Conservation (phyloP, 2,113 vertebrate genomes). For the Rana temporaria region DNA sequence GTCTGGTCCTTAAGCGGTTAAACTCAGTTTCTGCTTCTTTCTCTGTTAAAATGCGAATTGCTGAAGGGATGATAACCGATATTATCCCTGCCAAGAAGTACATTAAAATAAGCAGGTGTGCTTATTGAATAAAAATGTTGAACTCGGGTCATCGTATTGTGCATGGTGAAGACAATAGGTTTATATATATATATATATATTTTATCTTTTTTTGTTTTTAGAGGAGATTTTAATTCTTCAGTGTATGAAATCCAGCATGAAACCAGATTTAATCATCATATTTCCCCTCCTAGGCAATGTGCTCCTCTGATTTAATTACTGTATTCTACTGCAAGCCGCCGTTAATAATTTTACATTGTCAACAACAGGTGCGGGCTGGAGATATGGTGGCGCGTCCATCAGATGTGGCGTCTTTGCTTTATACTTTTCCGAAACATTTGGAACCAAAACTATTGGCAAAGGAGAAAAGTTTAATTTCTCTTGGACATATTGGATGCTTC, state of each 20-base stretch:
- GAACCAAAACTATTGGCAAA: too few species aligned
- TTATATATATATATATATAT: too few species aligned
- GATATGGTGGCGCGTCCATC: neutral
- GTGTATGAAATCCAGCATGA: neutral
- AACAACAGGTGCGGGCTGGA: neutral
- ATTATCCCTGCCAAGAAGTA: neutral
- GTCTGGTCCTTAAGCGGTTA: too few species aligned
- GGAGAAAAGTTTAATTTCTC: too few species aligned
- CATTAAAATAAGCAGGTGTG: neutral
- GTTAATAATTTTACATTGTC: slow-evolving; percentile 16
- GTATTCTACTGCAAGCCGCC: neutral
- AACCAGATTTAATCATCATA: neutral
- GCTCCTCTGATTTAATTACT: neutral
- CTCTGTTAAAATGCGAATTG: too few species aligned
- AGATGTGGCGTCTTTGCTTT: neutral
- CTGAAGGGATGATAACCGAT: too few species aligned
- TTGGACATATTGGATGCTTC: too few species aligned
- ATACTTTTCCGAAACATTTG: too few species aligned
- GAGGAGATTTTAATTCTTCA: neutral
- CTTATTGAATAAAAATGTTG: slow-evolving; percentile 1
- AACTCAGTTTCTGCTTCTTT: too few species aligned
- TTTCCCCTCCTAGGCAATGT: neutral
- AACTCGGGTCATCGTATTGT: too few species aligned
- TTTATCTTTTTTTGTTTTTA: neutral
- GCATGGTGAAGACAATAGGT: too few species aligned